Percentiles rank a stretch among this genome's conserved stretches.
Conservation (phyloP, 1,140 invertebrate species). For the Euschistus heros region DNA sequence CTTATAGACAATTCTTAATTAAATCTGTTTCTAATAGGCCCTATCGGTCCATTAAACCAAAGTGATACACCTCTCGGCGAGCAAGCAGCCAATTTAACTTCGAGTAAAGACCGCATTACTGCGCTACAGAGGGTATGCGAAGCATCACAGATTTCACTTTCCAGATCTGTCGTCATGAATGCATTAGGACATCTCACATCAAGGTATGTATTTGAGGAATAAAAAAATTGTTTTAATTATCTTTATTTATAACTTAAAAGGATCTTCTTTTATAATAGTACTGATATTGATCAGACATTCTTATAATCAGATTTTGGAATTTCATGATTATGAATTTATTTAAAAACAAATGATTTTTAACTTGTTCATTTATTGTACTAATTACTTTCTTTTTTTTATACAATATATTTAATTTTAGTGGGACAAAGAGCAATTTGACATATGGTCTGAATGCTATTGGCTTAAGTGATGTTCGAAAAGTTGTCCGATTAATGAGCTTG, state of each 20-base stretch:
- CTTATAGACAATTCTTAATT: neutral
- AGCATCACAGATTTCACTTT: conserved; percentile 43
- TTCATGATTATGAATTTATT: too few species aligned
- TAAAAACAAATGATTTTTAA: too few species aligned
- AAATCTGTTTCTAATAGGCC: neutral
- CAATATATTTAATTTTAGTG: neutral
- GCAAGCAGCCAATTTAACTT: conserved; percentile 40
- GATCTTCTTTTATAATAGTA: neutral
- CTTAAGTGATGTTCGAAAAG: conserved; percentile 46
- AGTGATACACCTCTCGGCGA: conserved; percentile 36
- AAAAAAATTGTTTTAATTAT: neutral
- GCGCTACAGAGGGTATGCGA: conserved; percentile 42
- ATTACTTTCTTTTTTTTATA: neutral
- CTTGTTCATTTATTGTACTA: too few species aligned
- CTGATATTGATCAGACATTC: too few species aligned
- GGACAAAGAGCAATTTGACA: conserved; percentile 3
- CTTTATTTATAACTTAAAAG: neutral
- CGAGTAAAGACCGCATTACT: conserved; percentile 39
- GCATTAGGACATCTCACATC: conserved; percentile 44
- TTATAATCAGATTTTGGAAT: too few species aligned
- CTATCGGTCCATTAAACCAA: neutral
- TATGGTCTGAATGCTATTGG: conserved; percentile 44
- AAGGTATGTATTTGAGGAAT: conserved; percentile 33
- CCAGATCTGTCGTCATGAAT: conserved; percentile 44
- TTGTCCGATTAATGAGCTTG: conserved; percentile 52